Evolutionary conservation across 2,888 invertebrate species (phyloP).

Genomic region (Mycalesis mineus): DNA sequence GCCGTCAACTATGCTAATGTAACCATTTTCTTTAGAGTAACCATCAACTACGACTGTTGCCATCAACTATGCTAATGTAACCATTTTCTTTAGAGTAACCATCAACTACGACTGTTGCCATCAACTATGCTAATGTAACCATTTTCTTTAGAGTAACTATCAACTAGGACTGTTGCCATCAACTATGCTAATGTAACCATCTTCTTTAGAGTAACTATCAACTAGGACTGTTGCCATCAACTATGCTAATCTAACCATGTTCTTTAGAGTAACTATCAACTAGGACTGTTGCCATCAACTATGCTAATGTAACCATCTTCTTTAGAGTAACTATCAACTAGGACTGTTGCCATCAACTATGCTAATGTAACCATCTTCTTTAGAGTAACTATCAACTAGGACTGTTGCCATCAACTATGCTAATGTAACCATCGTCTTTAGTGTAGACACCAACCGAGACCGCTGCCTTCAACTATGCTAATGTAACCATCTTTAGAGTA

Average conservation of each 20-base stretch:
- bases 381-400: background rate
- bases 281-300: background rate
- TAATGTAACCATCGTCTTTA: no score
- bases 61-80: no score
- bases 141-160: no score
- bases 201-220: background rate
- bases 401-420: no score
- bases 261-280: background rate
- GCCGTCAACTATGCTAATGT: no score
- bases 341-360: background rate
- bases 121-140: background rate
- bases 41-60: no score
- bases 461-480: background rate
- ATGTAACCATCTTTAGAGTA: background rate
- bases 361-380: background rate
- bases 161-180: no score
- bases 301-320: background rate
- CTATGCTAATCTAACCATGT: background rate
- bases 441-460: conserved; percentile 1
- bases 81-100: no score
- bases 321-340: no score
- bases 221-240: background rate
- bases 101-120: no score
- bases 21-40: no score
- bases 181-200: background rate